A percentile compares a stretch with the other conserved stretches of the same genome.
phyloP scores from a whole-genome alignment of 2,888 invertebrate genomes.

The Xanthia icteritia region DNA sequence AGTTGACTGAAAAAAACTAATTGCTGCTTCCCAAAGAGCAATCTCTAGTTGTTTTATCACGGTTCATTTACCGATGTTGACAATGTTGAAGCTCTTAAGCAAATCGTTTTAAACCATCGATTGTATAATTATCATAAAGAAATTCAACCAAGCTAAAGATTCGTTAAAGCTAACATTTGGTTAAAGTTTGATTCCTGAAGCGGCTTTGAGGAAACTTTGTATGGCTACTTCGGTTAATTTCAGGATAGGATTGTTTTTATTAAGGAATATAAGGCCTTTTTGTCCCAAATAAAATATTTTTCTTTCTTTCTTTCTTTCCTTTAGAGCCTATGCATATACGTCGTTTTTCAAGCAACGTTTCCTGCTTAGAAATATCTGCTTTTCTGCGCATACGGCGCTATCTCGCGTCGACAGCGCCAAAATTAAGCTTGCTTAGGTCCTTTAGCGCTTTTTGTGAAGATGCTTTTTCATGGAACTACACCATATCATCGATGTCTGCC shows the following conservation, averaged over 20 bases:
- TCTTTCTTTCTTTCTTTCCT: no score
- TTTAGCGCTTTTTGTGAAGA: background rate
- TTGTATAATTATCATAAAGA: constrained; percentile 11
- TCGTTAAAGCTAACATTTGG: constrained; percentile 62
- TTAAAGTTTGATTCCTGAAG: constrained; percentile 62
- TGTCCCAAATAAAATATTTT: no score
- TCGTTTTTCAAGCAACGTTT: no score
- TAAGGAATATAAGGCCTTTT: background rate
- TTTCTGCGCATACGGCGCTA: no score
- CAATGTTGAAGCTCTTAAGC: constrained; percentile 31
- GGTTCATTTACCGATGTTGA: constrained; percentile 21
- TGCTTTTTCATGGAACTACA: background rate
- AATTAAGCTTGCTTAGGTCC: no score
- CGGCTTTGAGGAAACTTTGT: constrained; percentile 57
- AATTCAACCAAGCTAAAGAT: constrained; percentile 64
- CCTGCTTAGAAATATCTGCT: no score
- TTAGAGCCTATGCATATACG: no score
- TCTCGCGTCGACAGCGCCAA: no score
- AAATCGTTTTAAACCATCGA: constrained; percentile 24
- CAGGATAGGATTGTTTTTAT: background rate
- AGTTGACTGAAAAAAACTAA: background rate
- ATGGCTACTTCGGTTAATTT: constrained; percentile 7
- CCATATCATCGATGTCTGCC: background rate
- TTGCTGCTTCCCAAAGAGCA: constrained; percentile 8
- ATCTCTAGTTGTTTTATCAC: constrained; percentile 23